Conservation (phyloP, 2,113 vertebrate species). For the Turdus rufiventris region DNA sequence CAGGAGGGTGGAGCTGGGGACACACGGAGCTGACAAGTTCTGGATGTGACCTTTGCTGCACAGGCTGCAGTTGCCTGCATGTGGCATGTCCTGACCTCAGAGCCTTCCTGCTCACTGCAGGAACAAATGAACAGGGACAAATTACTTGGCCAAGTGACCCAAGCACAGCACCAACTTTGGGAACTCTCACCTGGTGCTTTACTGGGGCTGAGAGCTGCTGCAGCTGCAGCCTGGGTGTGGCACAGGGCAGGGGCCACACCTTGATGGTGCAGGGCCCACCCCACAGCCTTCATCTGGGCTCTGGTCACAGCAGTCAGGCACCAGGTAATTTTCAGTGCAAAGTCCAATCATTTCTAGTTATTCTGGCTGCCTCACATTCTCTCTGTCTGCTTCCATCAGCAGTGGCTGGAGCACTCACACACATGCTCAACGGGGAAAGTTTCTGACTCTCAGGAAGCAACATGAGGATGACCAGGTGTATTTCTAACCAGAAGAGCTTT, state of each 20-base stretch:
- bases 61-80: background rate
- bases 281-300: background rate
- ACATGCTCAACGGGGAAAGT: accelerated
- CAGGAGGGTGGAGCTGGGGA: background rate
- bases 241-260: background rate
- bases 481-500: background rate
- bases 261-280: too few relatives aligned
- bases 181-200: background rate
- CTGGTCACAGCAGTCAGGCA: too few relatives aligned
- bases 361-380: background rate
- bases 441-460: background rate
- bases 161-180: background rate
- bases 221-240: background rate
- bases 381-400: background rate
- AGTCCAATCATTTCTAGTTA: background rate
- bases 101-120: background rate
- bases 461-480: background rate
- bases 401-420: background rate
- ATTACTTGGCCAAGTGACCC: background rate
- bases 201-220: accelerated
- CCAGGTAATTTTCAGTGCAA: background rate
- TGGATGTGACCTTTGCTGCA: background rate
- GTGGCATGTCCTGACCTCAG: accelerated
- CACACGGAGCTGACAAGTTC: accelerated
- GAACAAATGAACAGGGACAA: too few relatives aligned